These are phyloP conservation scores for Echinometra lucunter DNA, from an alignment of 53 echinoderm and acorn worm genomes.

Conservation along the genomic window DNA sequence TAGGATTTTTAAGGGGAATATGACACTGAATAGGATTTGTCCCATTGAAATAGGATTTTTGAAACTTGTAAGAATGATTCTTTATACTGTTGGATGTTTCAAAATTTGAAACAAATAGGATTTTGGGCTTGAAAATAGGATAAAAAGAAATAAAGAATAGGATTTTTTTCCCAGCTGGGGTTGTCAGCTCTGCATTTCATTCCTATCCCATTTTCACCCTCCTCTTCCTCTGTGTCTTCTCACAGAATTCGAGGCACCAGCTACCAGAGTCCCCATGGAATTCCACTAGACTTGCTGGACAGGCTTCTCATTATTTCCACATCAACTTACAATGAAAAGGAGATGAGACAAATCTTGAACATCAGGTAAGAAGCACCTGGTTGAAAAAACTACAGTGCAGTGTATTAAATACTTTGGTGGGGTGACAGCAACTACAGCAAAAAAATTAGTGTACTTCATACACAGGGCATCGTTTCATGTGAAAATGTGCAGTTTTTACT, in stretches of 20 bases:
- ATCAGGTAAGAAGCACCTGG: conserved; percentile 83
- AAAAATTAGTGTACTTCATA: not conserved
- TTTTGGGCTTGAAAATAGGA: too few relatives aligned
- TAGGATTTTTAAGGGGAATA: too few relatives aligned
- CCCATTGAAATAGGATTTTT: too few relatives aligned
- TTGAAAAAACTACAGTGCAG: not conserved
- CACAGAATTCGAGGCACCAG: conserved; percentile 91
- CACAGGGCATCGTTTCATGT: too few relatives aligned
- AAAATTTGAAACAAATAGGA: too few relatives aligned
- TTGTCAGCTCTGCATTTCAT: too few relatives aligned
- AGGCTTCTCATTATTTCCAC: conserved; percentile 96
- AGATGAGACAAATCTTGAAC: conserved; percentile 91
- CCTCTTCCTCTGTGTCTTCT: not conserved
- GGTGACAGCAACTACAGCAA: not conserved
- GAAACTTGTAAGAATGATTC: too few relatives aligned
- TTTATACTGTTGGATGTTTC: too few relatives aligned
- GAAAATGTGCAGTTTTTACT: too few relatives aligned
- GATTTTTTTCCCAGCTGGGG: too few relatives aligned
- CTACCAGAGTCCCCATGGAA: conserved; percentile 95
- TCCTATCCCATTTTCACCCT: not conserved
- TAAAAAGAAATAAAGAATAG: too few relatives aligned
- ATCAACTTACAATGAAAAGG: conserved; percentile 89
- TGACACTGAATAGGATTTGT: too few relatives aligned
- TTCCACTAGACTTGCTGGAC: conserved; percentile 94
- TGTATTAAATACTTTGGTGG: not conserved